Evolutionary conservation across 2,888 invertebrate species (phyloP).

Genomic region (Tachina fera): DNA sequence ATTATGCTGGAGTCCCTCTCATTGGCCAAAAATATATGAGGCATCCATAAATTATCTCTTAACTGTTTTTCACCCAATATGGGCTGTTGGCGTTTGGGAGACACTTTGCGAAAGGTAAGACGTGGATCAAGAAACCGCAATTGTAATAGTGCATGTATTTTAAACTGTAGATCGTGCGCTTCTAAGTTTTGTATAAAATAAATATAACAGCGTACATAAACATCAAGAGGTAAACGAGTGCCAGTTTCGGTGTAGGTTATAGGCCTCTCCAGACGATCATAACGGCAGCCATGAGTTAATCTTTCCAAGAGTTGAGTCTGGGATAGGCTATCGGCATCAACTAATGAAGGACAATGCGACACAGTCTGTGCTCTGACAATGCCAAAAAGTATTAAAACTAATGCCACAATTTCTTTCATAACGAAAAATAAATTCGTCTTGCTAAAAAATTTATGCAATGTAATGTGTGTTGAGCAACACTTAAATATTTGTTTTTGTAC

Average conservation of each 20-base stretch:
- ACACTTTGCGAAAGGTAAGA: slow-evolving; percentile 87
- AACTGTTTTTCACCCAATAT: slow-evolving; percentile 89
- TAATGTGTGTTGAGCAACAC: background rate
- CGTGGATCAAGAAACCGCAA: slow-evolving; percentile 90
- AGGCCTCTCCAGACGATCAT: slow-evolving; percentile 89
- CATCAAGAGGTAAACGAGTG: slow-evolving; percentile 86
- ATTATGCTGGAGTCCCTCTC: slow-evolving; percentile 90
- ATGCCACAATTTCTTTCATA: slow-evolving; percentile 1
- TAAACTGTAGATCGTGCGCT: slow-evolving; percentile 93
- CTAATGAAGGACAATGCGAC: slow-evolving; percentile 84
- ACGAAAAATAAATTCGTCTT: background rate
- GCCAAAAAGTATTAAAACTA: slow-evolving; percentile 41
- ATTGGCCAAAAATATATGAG: slow-evolving; percentile 91
- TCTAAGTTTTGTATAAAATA: slow-evolving; percentile 93
- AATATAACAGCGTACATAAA: slow-evolving; percentile 90
- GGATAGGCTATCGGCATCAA: slow-evolving; percentile 85
- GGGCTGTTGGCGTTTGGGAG: slow-evolving; percentile 86
- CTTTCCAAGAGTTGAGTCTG: slow-evolving; percentile 89
- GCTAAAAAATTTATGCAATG: background rate
- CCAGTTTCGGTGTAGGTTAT: slow-evolving; percentile 80
- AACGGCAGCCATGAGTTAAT: slow-evolving; percentile 89
- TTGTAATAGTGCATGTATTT: slow-evolving; percentile 91
- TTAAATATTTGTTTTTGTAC: background rate
- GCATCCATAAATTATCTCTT: slow-evolving; percentile 90
- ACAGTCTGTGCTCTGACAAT: background rate